Evolutionary conservation across 2,113 vertebrate species (phyloP).

Genomic region (Eudorcas thomsonii): DNA sequence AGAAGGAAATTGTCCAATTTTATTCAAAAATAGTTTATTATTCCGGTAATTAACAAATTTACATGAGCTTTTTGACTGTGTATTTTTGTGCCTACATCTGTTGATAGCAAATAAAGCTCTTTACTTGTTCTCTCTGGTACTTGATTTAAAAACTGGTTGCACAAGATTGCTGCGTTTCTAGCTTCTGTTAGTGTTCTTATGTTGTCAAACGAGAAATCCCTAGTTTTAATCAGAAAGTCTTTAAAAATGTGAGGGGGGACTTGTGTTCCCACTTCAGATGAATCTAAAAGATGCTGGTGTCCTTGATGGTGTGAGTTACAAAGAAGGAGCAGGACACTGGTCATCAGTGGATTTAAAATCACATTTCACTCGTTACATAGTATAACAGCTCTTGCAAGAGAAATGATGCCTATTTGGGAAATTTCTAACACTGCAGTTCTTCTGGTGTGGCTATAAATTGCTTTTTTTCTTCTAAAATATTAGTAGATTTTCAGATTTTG

Average conservation of each 20-base stretch:
- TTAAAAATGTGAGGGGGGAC: fast-evolving
- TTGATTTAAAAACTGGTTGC: neutral
- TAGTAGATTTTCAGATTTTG: neutral
- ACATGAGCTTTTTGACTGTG: neutral
- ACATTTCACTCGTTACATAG: neutral
- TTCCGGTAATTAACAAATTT: neutral
- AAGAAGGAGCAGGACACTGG: neutral
- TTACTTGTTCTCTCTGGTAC: neutral
- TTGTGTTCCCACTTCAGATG: neutral
- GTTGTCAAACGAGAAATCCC: neutral
- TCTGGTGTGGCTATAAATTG: neutral
- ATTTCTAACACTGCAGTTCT: neutral
- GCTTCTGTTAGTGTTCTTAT: neutral
- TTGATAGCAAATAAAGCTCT: neutral
- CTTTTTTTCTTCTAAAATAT: neutral
- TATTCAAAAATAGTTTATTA: neutral
- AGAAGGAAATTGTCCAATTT: neutral
- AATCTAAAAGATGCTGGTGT: neutral
- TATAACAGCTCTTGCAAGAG: neutral
- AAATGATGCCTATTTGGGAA: neutral
- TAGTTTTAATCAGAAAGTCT: neutral
- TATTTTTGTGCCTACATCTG: neutral
- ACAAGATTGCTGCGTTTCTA: neutral
- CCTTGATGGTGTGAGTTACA: neutral
- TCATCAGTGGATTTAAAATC: neutral